Evolutionary conservation across 1,140 invertebrate species (phyloP).

Genomic region (Luehdorfia chinensis): DNA sequence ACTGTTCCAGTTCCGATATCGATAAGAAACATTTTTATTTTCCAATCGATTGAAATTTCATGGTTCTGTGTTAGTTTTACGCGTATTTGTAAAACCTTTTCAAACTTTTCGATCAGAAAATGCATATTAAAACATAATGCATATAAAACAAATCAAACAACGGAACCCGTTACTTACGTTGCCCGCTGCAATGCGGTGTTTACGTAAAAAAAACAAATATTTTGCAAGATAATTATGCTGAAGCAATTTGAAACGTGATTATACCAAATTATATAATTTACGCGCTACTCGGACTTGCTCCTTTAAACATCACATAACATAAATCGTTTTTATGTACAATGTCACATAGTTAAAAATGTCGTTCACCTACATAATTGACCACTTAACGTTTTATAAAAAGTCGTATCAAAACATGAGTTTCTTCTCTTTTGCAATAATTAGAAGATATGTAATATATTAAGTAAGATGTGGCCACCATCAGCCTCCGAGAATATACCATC

Average conservation of each 20-base stretch:
- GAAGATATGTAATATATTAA: too few relatives aligned
- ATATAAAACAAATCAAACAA: not conserved
- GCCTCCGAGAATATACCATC: too few relatives aligned
- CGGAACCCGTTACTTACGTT: not conserved
- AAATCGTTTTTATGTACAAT: slow-evolving; percentile 24
- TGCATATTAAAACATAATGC: too few relatives aligned
- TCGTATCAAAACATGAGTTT: not conserved
- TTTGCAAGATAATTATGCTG: slow-evolving; percentile 9
- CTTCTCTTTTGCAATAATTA: too few relatives aligned
- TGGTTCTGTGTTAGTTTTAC: slow-evolving; percentile 6
- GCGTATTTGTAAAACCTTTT: slow-evolving; percentile 1
- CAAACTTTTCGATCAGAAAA: not conserved
- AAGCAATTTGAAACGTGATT: slow-evolving; percentile 18
- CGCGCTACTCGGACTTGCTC: slow-evolving; percentile 15
- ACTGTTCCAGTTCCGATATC: too few relatives aligned
- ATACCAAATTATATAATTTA: slow-evolving; percentile 32
- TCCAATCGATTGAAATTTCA: slow-evolving; percentile 8
- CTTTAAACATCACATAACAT: slow-evolving; percentile 27
- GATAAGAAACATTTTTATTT: too few relatives aligned
- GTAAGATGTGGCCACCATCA: too few relatives aligned
- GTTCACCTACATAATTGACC: slow-evolving; percentile 21
- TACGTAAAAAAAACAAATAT: not conserved
- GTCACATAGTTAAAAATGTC: slow-evolving; percentile 29
- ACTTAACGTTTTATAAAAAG: not conserved
- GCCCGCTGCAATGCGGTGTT: slow-evolving; percentile 2